Evolutionary conservation across 2,888 invertebrate species (phyloP).

Genomic region (Ceraclea dissimilis): DNA sequence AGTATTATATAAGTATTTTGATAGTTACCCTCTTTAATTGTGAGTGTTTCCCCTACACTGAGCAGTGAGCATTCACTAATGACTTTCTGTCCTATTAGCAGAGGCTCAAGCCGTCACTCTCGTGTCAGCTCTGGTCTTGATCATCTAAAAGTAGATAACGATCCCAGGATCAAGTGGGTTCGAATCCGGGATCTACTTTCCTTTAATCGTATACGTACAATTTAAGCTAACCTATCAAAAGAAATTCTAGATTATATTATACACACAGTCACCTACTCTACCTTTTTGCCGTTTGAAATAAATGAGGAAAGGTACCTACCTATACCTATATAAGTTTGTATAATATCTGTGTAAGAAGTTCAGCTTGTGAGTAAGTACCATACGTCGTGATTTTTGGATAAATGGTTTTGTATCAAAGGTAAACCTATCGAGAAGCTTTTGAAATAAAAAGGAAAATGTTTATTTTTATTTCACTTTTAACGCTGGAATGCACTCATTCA

Average conservation of each 20-base stretch:
- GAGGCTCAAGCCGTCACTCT: constrained; percentile 23
- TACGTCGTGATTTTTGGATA: no score
- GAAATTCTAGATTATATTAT: neutral
- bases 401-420: no score
- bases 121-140: constrained; percentile 17
- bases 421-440: no score
- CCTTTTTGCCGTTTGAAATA: no score
- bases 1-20: no score
- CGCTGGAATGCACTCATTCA: no score
- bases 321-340: no score
- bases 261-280: neutral
- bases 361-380: no score
- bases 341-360: no score
- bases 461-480: no score
- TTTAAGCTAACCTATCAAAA: constrained; percentile 4
- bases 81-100: constrained; percentile 26
- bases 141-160: constrained; percentile 16
- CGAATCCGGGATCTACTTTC: constrained; percentile 5
- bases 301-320: no score
- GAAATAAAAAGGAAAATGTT: no score
- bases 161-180: constrained; percentile 15
- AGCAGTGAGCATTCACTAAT: constrained; percentile 21
- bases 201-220: neutral
- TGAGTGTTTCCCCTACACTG: constrained; percentile 3
- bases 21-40: constrained; percentile 9